Conservation (phyloP, 2,888 invertebrate species). For the Apamea sordens region DNA sequence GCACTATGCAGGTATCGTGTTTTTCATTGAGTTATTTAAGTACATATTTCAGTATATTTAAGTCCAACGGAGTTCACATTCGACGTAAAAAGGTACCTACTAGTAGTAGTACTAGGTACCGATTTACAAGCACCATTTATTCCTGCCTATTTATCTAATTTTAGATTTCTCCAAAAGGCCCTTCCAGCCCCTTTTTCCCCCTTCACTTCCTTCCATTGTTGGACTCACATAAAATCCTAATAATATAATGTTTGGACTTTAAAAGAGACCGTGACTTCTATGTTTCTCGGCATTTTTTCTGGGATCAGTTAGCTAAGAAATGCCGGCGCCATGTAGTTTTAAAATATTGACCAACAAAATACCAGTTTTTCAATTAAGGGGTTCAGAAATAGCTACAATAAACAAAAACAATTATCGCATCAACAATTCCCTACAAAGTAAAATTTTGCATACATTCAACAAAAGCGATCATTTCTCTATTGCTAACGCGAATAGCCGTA, state of each 20-base stretch:
- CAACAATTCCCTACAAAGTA: slow-evolving; percentile 31
- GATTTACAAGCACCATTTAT: neutral
- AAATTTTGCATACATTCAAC: slow-evolving; percentile 47
- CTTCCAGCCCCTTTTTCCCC: neutral
- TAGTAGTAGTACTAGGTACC: too few species aligned
- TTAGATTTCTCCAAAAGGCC: neutral
- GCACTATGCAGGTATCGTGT: neutral
- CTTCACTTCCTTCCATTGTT: too few species aligned
- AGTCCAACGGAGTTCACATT: neutral
- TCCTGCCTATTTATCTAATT: neutral
- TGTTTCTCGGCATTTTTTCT: neutral
- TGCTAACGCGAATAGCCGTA: slow-evolving; percentile 67
- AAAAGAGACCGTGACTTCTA: neutral
- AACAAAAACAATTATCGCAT: slow-evolving; percentile 43
- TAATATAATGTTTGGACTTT: neutral
- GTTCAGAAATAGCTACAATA: neutral
- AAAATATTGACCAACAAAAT: neutral
- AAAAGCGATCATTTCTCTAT: slow-evolving; percentile 61
- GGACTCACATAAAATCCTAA: neutral
- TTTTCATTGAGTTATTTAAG: neutral
- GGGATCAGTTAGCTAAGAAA: neutral
- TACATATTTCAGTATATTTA: neutral
- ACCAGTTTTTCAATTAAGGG: neutral
- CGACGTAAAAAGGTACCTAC: too few species aligned
- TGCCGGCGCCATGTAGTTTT: neutral